Conservation (phyloP, 2,888 invertebrate genomes). For the Chloroclystis v-ata region DNA sequence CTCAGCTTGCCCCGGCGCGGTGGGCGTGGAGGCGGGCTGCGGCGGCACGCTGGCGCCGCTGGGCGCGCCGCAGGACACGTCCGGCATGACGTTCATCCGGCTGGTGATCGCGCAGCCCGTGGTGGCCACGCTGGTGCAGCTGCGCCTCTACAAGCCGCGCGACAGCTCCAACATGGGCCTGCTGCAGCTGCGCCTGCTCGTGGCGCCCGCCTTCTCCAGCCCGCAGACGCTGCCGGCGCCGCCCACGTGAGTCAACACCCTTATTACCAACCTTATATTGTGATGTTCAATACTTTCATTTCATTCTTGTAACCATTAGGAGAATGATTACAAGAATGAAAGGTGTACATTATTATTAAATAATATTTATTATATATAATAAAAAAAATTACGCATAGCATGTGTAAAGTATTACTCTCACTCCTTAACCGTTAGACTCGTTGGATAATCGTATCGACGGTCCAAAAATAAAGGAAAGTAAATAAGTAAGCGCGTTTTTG, state of each 20-base stretch:
- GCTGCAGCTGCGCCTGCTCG: conserved; percentile 90
- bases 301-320: no score
- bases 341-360: no score
- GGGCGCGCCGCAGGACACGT: conserved; percentile 90
- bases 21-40: conserved; percentile 91
- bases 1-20: conserved; percentile 91
- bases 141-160: conserved; percentile 86
- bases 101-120: conserved; percentile 89
- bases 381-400: no score
- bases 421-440: no score
- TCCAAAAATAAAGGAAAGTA: no score
- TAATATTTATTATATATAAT: no score
- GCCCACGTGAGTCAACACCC: conserved; percentile 35
- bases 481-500: neutral
- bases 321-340: no score
- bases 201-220: conserved; percentile 86
- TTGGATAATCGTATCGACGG: no score
- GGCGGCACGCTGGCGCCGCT: conserved; percentile 89
- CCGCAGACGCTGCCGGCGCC: conserved; percentile 56
- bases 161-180: conserved; percentile 94
- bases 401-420: no score
- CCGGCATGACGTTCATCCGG: conserved; percentile 91
- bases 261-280: no score
- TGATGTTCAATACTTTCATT: no score
- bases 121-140: conserved; percentile 89